Base-by-base conservation (phyloP, 2,888 invertebrate species). In the Oeneis ivallda region DNA sequence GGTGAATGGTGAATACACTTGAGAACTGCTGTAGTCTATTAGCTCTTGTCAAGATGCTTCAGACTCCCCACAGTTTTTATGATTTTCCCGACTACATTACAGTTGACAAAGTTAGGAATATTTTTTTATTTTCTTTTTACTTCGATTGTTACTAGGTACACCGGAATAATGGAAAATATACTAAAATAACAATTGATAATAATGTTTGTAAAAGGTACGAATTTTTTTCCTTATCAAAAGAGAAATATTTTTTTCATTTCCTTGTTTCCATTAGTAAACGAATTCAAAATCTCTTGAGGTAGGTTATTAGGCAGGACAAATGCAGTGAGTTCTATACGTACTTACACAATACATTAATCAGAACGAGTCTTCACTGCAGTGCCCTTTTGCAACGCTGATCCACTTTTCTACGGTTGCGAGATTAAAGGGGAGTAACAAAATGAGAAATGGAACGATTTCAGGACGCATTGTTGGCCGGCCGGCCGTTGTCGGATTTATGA, bases 381-480 rank as follows among this genome's bases (percentile, higher is more conserved):
- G 89, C 85, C 87, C 87, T 87, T 88, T 91, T 87, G 87, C 88
- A 88, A 83, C 84, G 84, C 82, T 90, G 88, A 91, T 91, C 89
- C 87, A 91, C 89, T 91, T 92, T 91, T 85, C 84, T 90, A 89
- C 87, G 90, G 89, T 86, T 88, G 87, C 89, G 86, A 90, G 91
- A 91, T 91, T 92, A 91, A 90, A 91, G 89, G 88, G 89, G 89
- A 83, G 86, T 89, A 91, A 87, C 91, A 92, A 92, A 92, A 91
- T 90, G 91, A 90, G 91, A 90, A 91, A 91, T 91, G 89, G 84
- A 91, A 89, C 91, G 89, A 91, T 91, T 91, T 90, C 88, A 87
- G 88, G 83, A 85, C 87, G 89, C 86, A 92, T 91, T 92, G 91
- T 92, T 86, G 86, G 88, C 82, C 79, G 84, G 83, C 85, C 80